Base-by-base conservation (phyloP, 2,888 invertebrate species). In the Drosophila gaucha region DNA sequence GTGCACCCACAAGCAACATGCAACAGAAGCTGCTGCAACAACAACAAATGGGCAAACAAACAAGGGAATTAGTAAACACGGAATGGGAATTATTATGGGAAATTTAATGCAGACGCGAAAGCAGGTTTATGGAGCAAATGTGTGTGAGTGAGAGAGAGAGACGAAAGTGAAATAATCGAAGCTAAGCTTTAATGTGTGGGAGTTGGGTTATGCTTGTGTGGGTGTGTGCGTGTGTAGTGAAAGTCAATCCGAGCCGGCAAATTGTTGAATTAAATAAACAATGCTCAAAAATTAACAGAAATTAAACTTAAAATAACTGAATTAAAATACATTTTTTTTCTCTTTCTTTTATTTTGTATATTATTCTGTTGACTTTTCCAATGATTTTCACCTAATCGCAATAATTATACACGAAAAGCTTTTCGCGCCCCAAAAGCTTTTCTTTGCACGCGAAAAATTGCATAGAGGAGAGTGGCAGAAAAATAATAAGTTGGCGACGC, bases 121-220 rank as follows among this genome's bases (percentile, higher is more conserved):
- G 76, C 78, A 76, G 80, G 79, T 79, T 80, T 79, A 50, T 79
- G 30, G 79, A 78, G 76, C 80, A 78, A 76, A 59, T 43, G 14
- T 14, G 6, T 30, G 44, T 3, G 18, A 18, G 18, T n/a, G 59
- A 73, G 31, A 22, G 24, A 10, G 38, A 28, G 56, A 52, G 55
- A 75, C 36, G 80, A 80, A 82, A 82, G 80, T 80, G 77, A 78
- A 73, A 67, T 49, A 73, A 71, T 52, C 51, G 51, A 78, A 51
- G 66, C 63, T 57, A 14, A 46, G 47, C 52, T 52, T 56, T 41
- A 39, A 28, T 38, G 57, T 33, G 67, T 57, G 62, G 46, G 67
- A 30, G 60, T 50, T 12, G 18, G 18, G 12, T 16, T 14, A 12
- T 43, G 4, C 14, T 8, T 10, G 28, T 4, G 1, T 10, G 6